Conservation (phyloP, 2,888 invertebrate genomes). For the Drosophila flavopinicola region DNA sequence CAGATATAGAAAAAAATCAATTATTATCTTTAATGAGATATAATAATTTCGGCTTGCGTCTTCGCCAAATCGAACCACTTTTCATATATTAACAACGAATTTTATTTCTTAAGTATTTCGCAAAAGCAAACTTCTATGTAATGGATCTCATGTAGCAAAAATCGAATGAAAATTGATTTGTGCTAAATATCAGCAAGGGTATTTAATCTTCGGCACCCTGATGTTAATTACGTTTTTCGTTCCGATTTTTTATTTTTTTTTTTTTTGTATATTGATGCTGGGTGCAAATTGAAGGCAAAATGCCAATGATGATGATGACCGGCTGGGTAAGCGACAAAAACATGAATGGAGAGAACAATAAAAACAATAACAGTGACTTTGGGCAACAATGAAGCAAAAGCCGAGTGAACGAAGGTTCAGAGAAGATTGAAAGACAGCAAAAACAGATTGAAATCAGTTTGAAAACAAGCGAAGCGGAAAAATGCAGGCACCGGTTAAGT, state of each 20-base stretch:
- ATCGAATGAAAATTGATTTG: not conserved
- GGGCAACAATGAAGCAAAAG: constrained; percentile 72
- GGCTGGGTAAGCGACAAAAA: constrained; percentile 29
- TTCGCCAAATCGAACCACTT: too few species aligned
- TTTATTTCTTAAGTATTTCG: too few species aligned
- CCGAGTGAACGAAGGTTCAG: constrained; percentile 25
- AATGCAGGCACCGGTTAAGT: constrained; percentile 56
- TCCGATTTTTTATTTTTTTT: not conserved
- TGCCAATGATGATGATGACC: constrained; percentile 62
- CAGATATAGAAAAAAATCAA: too few species aligned
- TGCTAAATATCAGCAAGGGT: not conserved
- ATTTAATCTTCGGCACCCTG: not conserved
- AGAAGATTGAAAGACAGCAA: constrained; percentile 63
- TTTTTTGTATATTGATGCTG: constrained; percentile 32
- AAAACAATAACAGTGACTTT: constrained; percentile 57
- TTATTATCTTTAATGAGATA: too few species aligned
- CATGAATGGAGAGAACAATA: constrained; percentile 11
- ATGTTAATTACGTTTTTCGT: not conserved
- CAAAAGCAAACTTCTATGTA: too few species aligned
- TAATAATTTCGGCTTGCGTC: too few species aligned
- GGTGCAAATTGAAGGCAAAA: constrained; percentile 75
- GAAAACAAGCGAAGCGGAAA: constrained; percentile 80
- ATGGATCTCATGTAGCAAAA: too few species aligned
- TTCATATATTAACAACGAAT: too few species aligned
- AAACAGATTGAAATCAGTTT: constrained; percentile 82